A percentile compares a stretch with the other conserved stretches of the same genome.
Conservation (phyloP, 2,113 vertebrate species). For the Apteryx owenii region DNA sequence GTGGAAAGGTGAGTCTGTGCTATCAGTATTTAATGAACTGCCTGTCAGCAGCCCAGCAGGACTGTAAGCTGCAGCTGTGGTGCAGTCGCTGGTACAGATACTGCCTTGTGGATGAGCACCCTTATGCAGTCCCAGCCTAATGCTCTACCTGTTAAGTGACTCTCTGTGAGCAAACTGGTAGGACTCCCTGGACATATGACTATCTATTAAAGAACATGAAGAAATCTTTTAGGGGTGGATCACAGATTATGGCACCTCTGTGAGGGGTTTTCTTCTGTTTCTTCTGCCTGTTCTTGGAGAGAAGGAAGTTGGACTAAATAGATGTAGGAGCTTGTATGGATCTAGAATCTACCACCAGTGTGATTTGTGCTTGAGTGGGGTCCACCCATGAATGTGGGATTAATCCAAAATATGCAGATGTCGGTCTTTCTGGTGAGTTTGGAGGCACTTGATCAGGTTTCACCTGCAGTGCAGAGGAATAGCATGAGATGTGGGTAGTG, state of each 20-base stretch:
- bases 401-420: background rate
- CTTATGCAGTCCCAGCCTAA: too few relatives aligned
- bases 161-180: background rate
- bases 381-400: background rate
- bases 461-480: too few relatives aligned
- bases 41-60: background rate
- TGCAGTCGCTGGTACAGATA: accelerated
- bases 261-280: background rate
- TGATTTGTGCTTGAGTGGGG: background rate
- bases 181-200: background rate
- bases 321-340: accelerated
- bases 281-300: background rate
- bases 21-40: accelerated
- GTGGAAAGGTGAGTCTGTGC: background rate
- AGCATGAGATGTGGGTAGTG: background rate
- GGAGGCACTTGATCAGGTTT: background rate
- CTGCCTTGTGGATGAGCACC: background rate
- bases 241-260: background rate
- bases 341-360: accelerated
- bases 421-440: background rate
- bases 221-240: background rate
- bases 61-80: background rate
- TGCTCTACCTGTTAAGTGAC: too few relatives aligned
- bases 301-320: background rate
- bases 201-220: background rate